Percentiles rank a stretch among this genome's conserved stretches.
Evolutionary conservation across 2,113 vertebrate genomes (phyloP).

Genomic region (Laticauda colubrina): DNA sequence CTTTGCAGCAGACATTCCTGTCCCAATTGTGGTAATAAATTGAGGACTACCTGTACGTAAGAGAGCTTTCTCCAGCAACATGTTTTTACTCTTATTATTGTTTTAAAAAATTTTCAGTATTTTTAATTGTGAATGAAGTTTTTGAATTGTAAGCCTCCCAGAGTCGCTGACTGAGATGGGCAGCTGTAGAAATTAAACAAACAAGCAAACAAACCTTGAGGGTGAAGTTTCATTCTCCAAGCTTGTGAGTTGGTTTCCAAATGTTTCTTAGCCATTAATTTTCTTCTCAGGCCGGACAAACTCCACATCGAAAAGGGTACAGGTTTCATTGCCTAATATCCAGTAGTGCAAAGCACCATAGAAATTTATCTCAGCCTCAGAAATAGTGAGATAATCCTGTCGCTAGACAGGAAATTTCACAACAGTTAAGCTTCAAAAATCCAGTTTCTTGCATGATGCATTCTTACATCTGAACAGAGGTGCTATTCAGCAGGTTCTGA

Average conservation of each 20-base stretch:
- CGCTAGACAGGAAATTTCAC: not conserved
- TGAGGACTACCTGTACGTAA: not conserved
- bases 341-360: not conserved
- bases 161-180: not conserved
- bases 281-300: not conserved
- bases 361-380: not conserved
- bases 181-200: not conserved
- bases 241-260: too few species aligned
- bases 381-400: not conserved
- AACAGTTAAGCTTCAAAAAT: not conserved
- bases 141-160: not conserved
- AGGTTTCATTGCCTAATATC: not conserved
- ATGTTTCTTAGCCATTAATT: not conserved
- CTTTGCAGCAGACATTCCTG: not conserved
- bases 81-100: not conserved
- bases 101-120: not conserved
- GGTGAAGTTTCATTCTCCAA: too few species aligned
- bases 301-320: not conserved
- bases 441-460: not conserved
- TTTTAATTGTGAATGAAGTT: not conserved
- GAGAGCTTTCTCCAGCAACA: not conserved
- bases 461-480: rapidly evolving
- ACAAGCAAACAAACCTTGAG: not conserved
- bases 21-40: not conserved
- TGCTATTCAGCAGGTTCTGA: too few species aligned